Evolutionary conservation across 2,113 vertebrate species (phyloP).

Genomic region (Falco punctatus): DNA sequence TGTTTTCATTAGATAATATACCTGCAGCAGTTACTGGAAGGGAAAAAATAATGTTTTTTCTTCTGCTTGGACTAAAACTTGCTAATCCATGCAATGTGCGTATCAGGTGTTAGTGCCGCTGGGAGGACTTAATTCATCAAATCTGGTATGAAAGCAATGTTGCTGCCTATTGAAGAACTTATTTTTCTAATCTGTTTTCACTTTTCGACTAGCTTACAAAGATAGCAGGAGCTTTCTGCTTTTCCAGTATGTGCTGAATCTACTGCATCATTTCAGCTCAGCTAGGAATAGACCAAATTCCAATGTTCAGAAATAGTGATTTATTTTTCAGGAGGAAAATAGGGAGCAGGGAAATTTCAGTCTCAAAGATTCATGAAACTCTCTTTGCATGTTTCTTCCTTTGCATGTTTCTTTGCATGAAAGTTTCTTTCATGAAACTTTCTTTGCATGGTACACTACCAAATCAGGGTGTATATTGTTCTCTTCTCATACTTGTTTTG

Average conservation of each 20-base stretch:
- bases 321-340: conserved; percentile 35
- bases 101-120: conserved; percentile 53
- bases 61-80: conserved; percentile 34
- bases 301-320: background rate
- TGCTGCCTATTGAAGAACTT: conserved; percentile 59
- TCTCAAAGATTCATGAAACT: background rate
- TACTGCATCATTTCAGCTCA: conserved; percentile 39
- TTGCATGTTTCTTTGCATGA: background rate
- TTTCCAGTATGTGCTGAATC: conserved; percentile 44
- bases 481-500: background rate
- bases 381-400: background rate
- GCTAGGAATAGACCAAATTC: conserved; percentile 43
- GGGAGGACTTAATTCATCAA: conserved; percentile 55
- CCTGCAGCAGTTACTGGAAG: conserved; percentile 29
- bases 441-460: background rate
- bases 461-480: background rate
- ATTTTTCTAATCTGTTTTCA: conserved; percentile 56
- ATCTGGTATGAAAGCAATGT: conserved; percentile 40
- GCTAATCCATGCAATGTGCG: conserved; percentile 48
- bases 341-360: background rate
- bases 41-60: background rate
- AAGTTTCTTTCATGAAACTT: background rate
- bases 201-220: conserved; percentile 56
- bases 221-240: conserved; percentile 51
- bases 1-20: conserved; percentile 68